Evolutionary conservation across 2,113 vertebrate species (phyloP).

Genomic region (Peromyscus californicus): DNA sequence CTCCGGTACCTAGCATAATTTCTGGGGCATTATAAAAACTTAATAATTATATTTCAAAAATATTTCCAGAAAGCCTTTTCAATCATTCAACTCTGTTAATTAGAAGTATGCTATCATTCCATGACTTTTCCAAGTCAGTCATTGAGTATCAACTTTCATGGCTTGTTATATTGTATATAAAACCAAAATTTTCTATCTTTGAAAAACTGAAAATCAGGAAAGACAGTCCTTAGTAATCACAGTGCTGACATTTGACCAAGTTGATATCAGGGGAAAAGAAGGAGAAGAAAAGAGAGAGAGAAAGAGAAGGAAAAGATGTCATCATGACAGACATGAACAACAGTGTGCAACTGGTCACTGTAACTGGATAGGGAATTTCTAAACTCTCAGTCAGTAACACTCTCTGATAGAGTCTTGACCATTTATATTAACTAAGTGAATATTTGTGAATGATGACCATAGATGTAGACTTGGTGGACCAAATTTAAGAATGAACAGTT

Average conservation of each 20-base stretch:
- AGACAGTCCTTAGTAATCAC: neutral
- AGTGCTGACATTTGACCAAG: neutral
- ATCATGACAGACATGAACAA: neutral
- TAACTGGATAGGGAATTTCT: neutral
- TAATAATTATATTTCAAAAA: slow-evolving; percentile 43
- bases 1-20: neutral
- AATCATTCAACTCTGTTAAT: slow-evolving; percentile 42
- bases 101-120: slow-evolving; percentile 2
- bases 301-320: neutral
- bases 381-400: neutral
- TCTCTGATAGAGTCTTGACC: neutral
- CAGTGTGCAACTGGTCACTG: neutral
- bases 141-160: neutral
- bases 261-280: neutral
- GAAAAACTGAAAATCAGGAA: slow-evolving; percentile 24
- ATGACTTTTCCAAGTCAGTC: slow-evolving; percentile 50
- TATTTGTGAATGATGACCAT: neutral
- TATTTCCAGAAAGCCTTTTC: slow-evolving; percentile 32
- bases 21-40: slow-evolving; percentile 25
- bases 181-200: slow-evolving; percentile 16
- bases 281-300: neutral
- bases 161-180: neutral
- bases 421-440: neutral
- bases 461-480: neutral
- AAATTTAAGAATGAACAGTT: neutral